These are phyloP conservation scores for Pangasius sanitwongsei DNA, from an alignment of 2,797 vertebrate species.

Conservation along the genomic window DNA sequence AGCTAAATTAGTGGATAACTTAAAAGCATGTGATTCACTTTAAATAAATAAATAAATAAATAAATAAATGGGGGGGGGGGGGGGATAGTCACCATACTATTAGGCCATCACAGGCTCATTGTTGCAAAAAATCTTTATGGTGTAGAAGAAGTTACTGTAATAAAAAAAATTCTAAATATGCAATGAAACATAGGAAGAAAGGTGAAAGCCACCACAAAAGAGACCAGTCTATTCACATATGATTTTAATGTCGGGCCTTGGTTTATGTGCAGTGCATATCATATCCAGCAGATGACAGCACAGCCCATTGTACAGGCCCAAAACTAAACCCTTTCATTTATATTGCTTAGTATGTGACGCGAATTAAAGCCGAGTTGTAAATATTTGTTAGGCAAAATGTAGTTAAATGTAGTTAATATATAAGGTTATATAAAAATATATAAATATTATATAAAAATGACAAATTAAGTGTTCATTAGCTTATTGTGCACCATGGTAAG, in stretches of 20 bases:
- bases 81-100: too few species aligned
- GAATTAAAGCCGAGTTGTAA: not conserved
- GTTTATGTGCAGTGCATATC: not conserved
- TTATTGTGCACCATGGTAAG: too few species aligned
- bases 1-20: too few species aligned
- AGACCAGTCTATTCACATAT: not conserved
- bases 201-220: not conserved
- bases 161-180: not conserved
- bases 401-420: not conserved
- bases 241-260: not conserved
- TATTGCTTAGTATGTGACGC: not conserved
- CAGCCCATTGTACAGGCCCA: not conserved
- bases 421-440: not conserved
- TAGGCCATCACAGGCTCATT: not conserved
- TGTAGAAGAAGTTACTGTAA: not conserved
- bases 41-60: not conserved
- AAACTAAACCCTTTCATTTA: not conserved
- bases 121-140: not conserved
- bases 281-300: conserved; percentile 61
- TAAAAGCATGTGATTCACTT: not conserved
- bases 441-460: too few species aligned
- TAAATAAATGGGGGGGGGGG: too few species aligned
- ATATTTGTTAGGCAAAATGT: not conserved
- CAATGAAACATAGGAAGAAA: not conserved
- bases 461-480: too few species aligned